Evolutionary conservation across 2,888 invertebrate species (phyloP).

Genomic region (Choristoneura rosaceana): DNA sequence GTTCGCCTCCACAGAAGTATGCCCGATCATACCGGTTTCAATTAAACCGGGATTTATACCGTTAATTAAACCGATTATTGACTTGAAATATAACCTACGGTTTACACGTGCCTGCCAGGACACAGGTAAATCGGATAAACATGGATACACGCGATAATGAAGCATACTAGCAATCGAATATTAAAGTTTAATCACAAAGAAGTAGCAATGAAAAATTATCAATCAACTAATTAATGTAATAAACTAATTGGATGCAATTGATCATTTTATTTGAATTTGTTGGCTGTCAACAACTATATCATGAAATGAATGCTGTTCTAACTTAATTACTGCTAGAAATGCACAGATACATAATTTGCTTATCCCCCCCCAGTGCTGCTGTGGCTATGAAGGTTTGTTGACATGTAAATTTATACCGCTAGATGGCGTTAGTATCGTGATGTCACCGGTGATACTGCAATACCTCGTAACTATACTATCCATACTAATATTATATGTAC

Average conservation of each 20-base stretch:
- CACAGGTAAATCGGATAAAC: conserved; percentile 36
- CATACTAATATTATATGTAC: no score
- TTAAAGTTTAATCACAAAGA: conserved; percentile 11
- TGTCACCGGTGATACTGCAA: no score
- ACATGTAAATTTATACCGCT: no score
- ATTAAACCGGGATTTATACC: conserved; percentile 49
- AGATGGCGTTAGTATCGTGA: no score
- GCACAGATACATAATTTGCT: no score
- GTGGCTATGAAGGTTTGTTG: no score
- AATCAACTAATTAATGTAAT: not conserved
- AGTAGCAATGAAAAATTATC: conserved; percentile 2
- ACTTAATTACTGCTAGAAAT: no score
- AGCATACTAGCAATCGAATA: conserved; percentile 6
- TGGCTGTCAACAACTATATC: not conserved
- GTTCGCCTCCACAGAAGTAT: conserved; percentile 43
- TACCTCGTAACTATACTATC: no score
- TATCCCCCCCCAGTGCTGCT: no score
- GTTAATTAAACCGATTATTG: conserved; percentile 50
- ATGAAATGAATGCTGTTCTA: no score
- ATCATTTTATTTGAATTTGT: not conserved
- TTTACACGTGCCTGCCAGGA: conserved; percentile 5
- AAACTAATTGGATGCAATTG: not conserved
- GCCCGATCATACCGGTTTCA: conserved; percentile 49
- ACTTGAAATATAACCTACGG: conserved; percentile 20
- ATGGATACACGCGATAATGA: conserved; percentile 20